These are phyloP conservation scores for Cantharis rufa DNA, from an alignment of 2,888 invertebrate species.

Conservation along the genomic window DNA sequence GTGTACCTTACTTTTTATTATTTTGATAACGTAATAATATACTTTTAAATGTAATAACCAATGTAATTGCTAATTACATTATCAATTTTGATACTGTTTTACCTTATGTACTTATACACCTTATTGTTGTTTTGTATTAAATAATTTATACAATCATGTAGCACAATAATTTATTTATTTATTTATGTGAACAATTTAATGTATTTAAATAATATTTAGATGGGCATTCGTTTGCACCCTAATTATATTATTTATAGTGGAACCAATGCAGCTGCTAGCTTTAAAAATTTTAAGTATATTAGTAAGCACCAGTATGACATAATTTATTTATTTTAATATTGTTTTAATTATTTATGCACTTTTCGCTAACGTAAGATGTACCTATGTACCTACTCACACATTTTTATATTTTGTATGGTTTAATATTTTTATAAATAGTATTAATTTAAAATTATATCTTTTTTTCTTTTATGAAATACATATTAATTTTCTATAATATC, in stretches of 20 bases:
- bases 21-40: conserved; percentile 9
- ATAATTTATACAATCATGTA: conserved; percentile 4
- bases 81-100: conserved; percentile 8
- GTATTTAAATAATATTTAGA: not conserved
- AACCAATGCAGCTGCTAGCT: conserved; percentile 27
- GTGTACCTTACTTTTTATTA: conserved; percentile 33
- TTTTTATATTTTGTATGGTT: not conserved
- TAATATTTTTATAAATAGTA: not conserved
- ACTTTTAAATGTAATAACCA: conserved; percentile 27
- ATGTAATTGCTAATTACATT: conserved; percentile 29
- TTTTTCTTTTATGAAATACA: no score
- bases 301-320: not conserved
- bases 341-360: not conserved
- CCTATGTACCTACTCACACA: not conserved
- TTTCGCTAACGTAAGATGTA: not conserved
- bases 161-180: conserved; percentile 3
- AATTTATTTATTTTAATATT: not conserved
- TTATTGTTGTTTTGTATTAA: conserved; percentile 27
- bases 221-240: not conserved
- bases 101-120: conserved; percentile 23
- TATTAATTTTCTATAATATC: no score
- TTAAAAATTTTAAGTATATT: conserved; percentile 20
- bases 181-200: not conserved
- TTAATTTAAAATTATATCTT: not conserved
- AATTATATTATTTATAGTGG: not conserved